A percentile compares a stretch with the other conserved stretches of the same genome.
Evolutionary conservation across 1,140 invertebrate species (phyloP).

Genomic region (Bombus difficillimus): DNA sequence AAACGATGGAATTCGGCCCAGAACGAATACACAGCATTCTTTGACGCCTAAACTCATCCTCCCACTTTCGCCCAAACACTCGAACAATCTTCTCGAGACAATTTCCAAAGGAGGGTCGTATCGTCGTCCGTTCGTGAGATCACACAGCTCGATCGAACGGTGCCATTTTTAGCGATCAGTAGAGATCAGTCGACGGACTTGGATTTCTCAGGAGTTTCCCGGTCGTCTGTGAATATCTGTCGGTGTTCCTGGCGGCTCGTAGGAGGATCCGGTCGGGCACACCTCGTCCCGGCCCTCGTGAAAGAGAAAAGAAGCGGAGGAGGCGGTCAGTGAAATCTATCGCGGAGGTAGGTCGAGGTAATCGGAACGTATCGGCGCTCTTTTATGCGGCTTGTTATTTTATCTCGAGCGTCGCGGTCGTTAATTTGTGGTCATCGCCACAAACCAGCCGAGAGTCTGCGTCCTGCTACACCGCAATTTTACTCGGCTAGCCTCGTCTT

Average conservation of each 20-base stretch:
- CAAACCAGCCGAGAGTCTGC: constrained; percentile 46
- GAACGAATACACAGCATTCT: too few species aligned
- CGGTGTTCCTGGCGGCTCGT: constrained; percentile 36
- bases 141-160: not conserved
- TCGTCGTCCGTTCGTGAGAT: not conserved
- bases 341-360: constrained; percentile 66
- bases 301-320: not conserved
- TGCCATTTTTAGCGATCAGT: constrained; percentile 5
- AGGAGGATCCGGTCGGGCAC: constrained; percentile 60
- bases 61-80: not conserved
- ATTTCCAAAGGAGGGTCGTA: constrained; percentile 1
- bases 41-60: not conserved
- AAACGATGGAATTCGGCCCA: too few species aligned
- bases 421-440: constrained; percentile 67
- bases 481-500: constrained; percentile 53
- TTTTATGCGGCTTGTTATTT: constrained; percentile 70
- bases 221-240: not conserved
- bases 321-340: constrained; percentile 19
- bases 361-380: constrained; percentile 65
- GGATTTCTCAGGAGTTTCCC: constrained; percentile 3
- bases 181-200: not conserved
- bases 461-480: constrained; percentile 57
- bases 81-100: not conserved
- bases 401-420: constrained; percentile 64
- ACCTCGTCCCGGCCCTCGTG: constrained; percentile 18